Evolutionary conservation across 2,113 vertebrate genomes (phyloP).

Genomic region (Centrocercus urophasianus): DNA sequence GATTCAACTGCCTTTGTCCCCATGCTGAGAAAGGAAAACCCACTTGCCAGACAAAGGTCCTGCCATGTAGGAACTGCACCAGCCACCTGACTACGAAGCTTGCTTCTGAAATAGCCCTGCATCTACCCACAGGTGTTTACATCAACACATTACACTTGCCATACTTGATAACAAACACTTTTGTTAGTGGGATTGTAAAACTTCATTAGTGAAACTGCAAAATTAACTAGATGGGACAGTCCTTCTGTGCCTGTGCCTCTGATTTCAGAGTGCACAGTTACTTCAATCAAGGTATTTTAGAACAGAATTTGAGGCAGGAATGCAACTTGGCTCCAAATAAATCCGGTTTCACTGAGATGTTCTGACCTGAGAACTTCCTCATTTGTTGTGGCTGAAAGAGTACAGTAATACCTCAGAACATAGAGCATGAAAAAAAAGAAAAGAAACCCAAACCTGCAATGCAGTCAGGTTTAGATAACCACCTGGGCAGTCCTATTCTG

Average conservation of each 20-base stretch:
- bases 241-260: background rate
- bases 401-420: background rate
- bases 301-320: background rate
- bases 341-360: background rate
- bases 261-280: background rate
- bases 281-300: background rate
- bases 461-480: background rate
- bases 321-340: background rate
- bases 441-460: background rate
- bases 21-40: background rate
- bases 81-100: background rate
- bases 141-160: background rate
- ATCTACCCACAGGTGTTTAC: background rate
- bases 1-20: too few species aligned
- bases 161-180: background rate
- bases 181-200: background rate
- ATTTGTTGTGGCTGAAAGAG: background rate
- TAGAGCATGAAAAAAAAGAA: background rate
- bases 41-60: background rate
- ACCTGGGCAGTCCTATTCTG: background rate
- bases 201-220: background rate
- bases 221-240: background rate
- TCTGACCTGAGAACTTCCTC: background rate
- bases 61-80: rapidly evolving
- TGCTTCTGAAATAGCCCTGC: background rate